These are phyloP conservation scores for Labeo rohita DNA, from an alignment of 2,113 vertebrate species.

Conservation along the genomic window DNA sequence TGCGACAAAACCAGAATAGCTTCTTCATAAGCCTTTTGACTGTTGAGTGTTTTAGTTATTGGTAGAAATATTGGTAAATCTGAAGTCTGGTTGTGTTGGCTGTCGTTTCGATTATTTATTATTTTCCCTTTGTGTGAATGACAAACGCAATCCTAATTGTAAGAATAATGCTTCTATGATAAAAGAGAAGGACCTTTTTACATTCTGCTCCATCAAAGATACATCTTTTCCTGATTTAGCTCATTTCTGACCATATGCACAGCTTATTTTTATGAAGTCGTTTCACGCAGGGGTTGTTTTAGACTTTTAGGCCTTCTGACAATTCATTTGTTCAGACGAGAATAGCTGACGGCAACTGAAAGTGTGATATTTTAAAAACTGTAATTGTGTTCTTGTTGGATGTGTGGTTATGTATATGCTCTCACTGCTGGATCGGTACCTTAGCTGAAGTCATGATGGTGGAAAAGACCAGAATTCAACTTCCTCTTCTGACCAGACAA, in stretches of 20 bases:
- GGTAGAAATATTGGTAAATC: constrained; percentile 42
- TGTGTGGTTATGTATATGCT: constrained; percentile 51
- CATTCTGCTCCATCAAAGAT: background rate
- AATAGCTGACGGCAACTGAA: constrained; percentile 13
- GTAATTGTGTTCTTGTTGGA: constrained; percentile 38
- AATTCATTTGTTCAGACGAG: background rate
- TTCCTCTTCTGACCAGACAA: constrained; percentile 61
- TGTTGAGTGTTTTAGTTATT: constrained; percentile 45
- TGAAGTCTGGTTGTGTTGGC: constrained; percentile 33
- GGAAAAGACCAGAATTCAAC: constrained; percentile 37
- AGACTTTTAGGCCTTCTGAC: constrained; percentile 41
- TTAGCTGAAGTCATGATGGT: constrained; percentile 43
- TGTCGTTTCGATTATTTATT: constrained; percentile 49
- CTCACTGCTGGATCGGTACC: constrained; percentile 57
- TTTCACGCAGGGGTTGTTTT: constrained; percentile 38
- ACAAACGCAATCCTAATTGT: constrained; percentile 25
- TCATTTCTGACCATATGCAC: constrained; percentile 42
- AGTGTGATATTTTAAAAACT: constrained; percentile 13
- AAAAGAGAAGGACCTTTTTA: constrained; percentile 11
- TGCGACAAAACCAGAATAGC: background rate
- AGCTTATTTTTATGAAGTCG: constrained; percentile 33
- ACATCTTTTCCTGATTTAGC: constrained; percentile 1
- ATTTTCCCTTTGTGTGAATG: constrained; percentile 38
- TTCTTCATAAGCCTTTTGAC: constrained; percentile 47
- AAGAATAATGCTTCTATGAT: background rate